These are phyloP conservation scores for Melieria picta DNA, from an alignment of 2,888 invertebrate species.

Conservation along the genomic window DNA sequence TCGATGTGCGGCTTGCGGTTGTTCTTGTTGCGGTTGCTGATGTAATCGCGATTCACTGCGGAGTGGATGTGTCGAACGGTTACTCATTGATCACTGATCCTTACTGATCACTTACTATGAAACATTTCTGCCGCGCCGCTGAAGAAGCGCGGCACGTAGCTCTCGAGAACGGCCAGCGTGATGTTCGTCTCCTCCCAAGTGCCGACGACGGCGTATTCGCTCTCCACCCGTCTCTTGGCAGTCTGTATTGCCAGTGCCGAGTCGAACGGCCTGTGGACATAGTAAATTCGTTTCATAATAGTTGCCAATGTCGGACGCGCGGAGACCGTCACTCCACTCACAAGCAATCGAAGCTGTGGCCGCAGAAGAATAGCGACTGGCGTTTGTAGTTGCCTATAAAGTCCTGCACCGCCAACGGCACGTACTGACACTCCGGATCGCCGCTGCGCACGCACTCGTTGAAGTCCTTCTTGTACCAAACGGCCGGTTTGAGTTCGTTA, in stretches of 20 bases:
- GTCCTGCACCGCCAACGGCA: slow-evolving; percentile 70
- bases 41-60: slow-evolving; percentile 24
- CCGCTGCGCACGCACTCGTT: slow-evolving; percentile 86
- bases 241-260: slow-evolving; percentile 79
- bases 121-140: slow-evolving; percentile 77
- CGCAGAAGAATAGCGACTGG: slow-evolving; percentile 89
- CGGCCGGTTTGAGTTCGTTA: slow-evolving; percentile 61
- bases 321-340: slow-evolving; percentile 65
- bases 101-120: slow-evolving; percentile 71
- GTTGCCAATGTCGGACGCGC: neutral
- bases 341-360: slow-evolving; percentile 85
- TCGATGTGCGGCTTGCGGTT: slow-evolving; percentile 80
- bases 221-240: slow-evolving; percentile 80
- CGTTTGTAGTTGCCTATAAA: slow-evolving; percentile 82
- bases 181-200: slow-evolving; percentile 84
- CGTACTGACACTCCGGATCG: slow-evolving; percentile 83
- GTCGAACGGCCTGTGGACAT: slow-evolving; percentile 77
- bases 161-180: slow-evolving; percentile 80
- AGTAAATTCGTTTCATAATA: neutral
- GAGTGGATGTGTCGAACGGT: neutral
- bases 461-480: slow-evolving; percentile 72
- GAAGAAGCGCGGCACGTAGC: slow-evolving; percentile 83
- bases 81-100: no score
- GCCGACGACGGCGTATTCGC: slow-evolving; percentile 85
- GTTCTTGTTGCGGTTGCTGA: slow-evolving; percentile 60